Percentiles rank a stretch among this genome's conserved stretches.
Evolutionary conservation across 2,797 vertebrate species (phyloP).

Genomic region (Enteromius mattozi): DNA sequence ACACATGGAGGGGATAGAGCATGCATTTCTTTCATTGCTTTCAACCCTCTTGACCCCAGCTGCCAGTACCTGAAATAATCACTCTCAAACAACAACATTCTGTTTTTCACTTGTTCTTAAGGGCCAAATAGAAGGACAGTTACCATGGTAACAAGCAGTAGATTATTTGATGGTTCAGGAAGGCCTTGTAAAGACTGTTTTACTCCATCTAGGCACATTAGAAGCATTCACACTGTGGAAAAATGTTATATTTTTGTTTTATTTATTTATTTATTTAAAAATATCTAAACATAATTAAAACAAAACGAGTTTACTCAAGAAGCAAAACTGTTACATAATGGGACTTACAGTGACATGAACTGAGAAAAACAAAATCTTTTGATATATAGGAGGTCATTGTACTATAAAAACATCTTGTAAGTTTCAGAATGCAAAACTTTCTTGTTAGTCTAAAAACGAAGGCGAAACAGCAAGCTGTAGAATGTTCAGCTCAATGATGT

Average conservation of each 20-base stretch:
- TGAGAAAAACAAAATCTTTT: no score
- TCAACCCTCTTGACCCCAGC: constrained; percentile 15
- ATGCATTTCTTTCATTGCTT: neutral
- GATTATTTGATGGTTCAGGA: neutral
- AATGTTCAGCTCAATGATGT: no score
- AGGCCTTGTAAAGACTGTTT: neutral
- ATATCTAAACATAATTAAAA: neutral
- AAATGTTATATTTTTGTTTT: neutral
- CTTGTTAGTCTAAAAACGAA: no score
- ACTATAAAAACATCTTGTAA: no score
- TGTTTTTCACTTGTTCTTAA: neutral
- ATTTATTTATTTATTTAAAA: neutral
- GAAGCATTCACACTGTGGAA: neutral
- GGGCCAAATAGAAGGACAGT: neutral
- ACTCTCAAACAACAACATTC: constrained; percentile 1
- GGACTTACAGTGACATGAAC: neutral
- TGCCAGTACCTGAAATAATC: constrained; percentile 5
- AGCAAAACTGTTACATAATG: neutral
- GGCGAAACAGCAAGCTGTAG: no score
- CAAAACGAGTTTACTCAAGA: neutral
- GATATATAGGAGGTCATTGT: no score
- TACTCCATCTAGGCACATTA: no score
- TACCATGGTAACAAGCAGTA: constrained; percentile 2
- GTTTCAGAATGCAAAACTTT: no score
- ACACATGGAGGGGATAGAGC: neutral